Evolutionary conservation across 2,888 invertebrate species (phyloP), one percentile per base, ranked within the genome.

Genomic region (Apamea crenata): DNA sequence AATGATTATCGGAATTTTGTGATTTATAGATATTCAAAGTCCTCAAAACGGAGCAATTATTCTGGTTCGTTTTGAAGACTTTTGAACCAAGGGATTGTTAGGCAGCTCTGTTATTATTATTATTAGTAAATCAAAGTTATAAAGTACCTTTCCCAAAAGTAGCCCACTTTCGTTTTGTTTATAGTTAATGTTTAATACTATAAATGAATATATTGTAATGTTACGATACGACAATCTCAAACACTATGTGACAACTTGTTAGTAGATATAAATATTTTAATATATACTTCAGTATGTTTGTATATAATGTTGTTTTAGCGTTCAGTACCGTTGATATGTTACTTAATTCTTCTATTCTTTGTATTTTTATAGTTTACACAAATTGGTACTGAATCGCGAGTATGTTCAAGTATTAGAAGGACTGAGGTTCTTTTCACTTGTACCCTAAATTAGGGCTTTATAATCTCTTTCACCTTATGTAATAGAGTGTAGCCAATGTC

Each of bases 381-480:
- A 76, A 76, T 84, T 76, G 90, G 91, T 91, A 93, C 91, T 93
- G 92, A 88, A 90, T 82, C 78, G 88, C 85, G 78, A 89, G 90
- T 93, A 93, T 91, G 91, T 94, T 95, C 94, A 94, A 96, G 95
- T 96, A 96, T 96, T 96, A 96, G 93, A 96, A 96, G 97, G 94
- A 96, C 97, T 94, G 93, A 93, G 93, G 96, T 96, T 96, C 97
- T 96, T 96, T 95, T 94, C 94, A 94, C 95, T 95, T 95, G 97
- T 96, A 97, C 96, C 97, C 96, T 97, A 97, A 97, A 97, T 97
- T 97, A 96, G 97, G 96, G 97, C 95, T 95, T 95, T 96, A 91
- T 96, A 94, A 95, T 96, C 94, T 95, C 94, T 95, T 94, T 95
- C 93, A 94, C 94, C 90, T 92, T 94, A 93, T 93, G 93, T 95